Evolutionary conservation across 2,888 invertebrate species (phyloP).

Genomic region (Diachrysia chrysitis): DNA sequence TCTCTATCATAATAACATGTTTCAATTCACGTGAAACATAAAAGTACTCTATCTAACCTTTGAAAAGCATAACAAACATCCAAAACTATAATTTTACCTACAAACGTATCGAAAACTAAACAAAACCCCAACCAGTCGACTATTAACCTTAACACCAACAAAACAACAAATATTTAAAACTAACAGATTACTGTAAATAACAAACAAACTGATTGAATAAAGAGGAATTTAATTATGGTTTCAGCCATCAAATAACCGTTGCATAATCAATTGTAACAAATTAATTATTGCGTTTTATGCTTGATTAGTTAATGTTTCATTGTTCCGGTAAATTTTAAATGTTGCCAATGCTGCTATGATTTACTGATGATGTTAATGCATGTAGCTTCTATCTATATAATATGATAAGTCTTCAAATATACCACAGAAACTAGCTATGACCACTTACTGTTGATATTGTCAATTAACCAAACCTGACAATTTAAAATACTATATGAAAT

Average conservation of each 20-base stretch:
- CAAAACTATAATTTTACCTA: not conserved
- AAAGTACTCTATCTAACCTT: not conserved
- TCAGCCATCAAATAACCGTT: conserved; percentile 18
- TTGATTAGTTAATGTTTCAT: conserved; percentile 26
- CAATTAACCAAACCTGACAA: too few species aligned
- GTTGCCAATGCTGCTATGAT: conserved; percentile 17
- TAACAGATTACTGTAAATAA: conserved; percentile 20
- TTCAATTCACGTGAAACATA: not conserved
- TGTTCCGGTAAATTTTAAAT: conserved; percentile 25
- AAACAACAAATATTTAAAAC: conserved; percentile 38
- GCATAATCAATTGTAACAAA: conserved; percentile 25
- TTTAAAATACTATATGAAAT: too few species aligned
- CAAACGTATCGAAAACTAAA: not conserved
- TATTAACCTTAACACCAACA: conserved; percentile 3
- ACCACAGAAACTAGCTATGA: too few species aligned
- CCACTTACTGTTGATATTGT: too few species aligned
- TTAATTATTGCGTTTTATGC: conserved; percentile 19
- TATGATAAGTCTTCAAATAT: too few species aligned
- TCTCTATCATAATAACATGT: too few species aligned
- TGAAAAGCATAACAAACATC: not conserved
- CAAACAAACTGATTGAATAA: conserved; percentile 34
- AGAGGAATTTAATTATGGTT: conserved; percentile 38
- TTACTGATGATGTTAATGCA: conserved; percentile 2
- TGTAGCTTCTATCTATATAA: too few species aligned
- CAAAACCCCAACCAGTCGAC: conserved; percentile 4